Conservation (phyloP, 2,113 vertebrate genomes). For the Isichthys henryi region DNA sequence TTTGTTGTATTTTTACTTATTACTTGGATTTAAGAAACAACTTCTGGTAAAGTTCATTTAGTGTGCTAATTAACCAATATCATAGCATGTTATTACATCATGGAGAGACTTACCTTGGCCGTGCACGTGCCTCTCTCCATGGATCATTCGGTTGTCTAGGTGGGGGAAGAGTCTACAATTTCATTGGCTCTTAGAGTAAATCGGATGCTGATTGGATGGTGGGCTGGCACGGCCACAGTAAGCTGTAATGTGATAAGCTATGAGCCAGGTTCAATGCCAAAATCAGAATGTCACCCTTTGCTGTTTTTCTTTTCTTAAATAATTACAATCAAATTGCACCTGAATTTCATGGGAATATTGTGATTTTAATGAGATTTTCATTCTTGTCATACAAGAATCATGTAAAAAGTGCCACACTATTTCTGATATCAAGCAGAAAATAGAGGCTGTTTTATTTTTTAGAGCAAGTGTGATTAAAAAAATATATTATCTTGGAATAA, state of each 20-base stretch:
- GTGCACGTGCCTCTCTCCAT: slow-evolving; percentile 22
- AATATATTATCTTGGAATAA: slow-evolving; percentile 55
- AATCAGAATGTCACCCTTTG: slow-evolving; percentile 37
- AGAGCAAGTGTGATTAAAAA: slow-evolving; percentile 62
- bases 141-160: not conserved
- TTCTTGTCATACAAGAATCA: slow-evolving; percentile 99
- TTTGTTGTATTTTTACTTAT: slow-evolving; percentile 39
- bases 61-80: slow-evolving; percentile 46
- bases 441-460: slow-evolving; percentile 92
- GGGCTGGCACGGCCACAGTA: slow-evolving; percentile 30
- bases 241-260: slow-evolving; percentile 20
- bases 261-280: slow-evolving; percentile 51
- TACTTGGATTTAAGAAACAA: slow-evolving; percentile 40
- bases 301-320: slow-evolving; percentile 31
- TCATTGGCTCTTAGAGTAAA: not conserved
- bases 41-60: slow-evolving; percentile 30
- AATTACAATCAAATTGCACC: slow-evolving; percentile 43
- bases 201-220: slow-evolving; percentile 24
- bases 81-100: slow-evolving; percentile 42
- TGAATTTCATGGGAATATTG: slow-evolving; percentile 51
- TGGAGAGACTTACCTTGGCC: slow-evolving; percentile 44
- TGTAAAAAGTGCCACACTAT: slow-evolving; percentile 72
- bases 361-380: slow-evolving; percentile 54
- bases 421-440: slow-evolving; percentile 89
- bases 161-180: not conserved